Base-by-base conservation (phyloP, 2,888 invertebrate genomes). In the Ceramica pisi region DNA sequence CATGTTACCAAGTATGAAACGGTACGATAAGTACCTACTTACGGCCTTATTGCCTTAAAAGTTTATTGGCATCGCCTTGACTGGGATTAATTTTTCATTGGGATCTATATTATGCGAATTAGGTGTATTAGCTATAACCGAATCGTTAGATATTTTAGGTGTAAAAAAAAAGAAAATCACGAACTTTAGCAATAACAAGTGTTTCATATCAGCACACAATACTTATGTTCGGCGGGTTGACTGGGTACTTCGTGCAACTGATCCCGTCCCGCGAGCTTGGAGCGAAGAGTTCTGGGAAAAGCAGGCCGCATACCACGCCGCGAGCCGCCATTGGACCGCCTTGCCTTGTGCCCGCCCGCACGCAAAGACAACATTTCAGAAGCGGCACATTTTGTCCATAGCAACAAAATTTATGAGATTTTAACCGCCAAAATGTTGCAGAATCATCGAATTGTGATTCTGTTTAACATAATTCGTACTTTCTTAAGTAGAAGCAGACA, bases 211-310 rank as follows among this genome's bases (percentile, higher is more conserved):
- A 75, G 73, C 74, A 76, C 71, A 76, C 68, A 77, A 84, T 79
- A 67, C 77, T 77, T 60, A 55, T 71, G 71, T 75, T 81, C 75
- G 71, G 72, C 59, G 60, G 72, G 67, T 72, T 71, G 74, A 75
- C 61, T 77, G 64, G 83, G 71, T 82, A 78, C 86, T 78, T 86
- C 84, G 81, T 87, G 87, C 87, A 87, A 90, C 89, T 86, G 88
- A 87, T 89, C 87, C 84, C 85, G 88, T 86, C 88, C 84, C 86
- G 84, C 86, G 83, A 85, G 85, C 83, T 80, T 80, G 72, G 78
- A 85, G 87, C 88, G 88, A 90, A 88, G 90, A 92, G 90, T 95
- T 95, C 95, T 94, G 92, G 94, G 95, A 95, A 94, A 95, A 95
- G 93, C 93, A 91, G 94, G 92, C 94, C 93, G 95, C 95, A 95